Percentiles rank a stretch among this genome's conserved stretches.
Conservation (phyloP, 2,797 vertebrate genomes). For the Coccyzus lansbergi region DNA sequence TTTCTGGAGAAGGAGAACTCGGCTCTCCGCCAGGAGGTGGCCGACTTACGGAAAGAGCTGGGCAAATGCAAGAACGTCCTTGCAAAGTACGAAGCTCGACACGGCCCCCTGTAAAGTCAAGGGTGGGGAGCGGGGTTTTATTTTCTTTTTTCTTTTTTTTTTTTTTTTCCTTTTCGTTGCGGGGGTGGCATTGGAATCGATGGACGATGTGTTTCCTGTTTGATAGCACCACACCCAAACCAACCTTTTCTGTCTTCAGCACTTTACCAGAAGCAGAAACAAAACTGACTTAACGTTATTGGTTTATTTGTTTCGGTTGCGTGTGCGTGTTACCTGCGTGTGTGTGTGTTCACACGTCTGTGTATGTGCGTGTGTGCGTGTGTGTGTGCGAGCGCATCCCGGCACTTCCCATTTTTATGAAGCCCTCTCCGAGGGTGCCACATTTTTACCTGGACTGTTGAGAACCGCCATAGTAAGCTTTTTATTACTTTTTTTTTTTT, state of each 20-base stretch:
- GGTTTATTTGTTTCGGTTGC: neutral
- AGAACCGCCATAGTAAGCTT: conserved; percentile 64
- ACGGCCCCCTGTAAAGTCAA: conserved; percentile 86
- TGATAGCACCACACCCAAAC: conserved; percentile 77
- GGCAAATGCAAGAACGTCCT: conserved; percentile 94
- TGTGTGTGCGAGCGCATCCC: conserved; percentile 20
- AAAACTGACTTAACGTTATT: conserved; percentile 55
- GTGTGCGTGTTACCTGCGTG: neutral
- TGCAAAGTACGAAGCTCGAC: conserved; percentile 92
- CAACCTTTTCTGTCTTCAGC: conserved; percentile 81
- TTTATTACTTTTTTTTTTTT: conserved; percentile 16
- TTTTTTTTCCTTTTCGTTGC: neutral
- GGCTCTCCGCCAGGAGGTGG: conserved; percentile 91
- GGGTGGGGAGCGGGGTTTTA: neutral
- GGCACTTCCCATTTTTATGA: conserved; percentile 70
- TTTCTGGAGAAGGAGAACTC: conserved; percentile 98
- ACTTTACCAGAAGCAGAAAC: conserved; percentile 82
- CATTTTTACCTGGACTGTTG: conserved; percentile 79
- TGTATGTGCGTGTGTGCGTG: neutral
- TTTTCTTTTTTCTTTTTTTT: neutral
- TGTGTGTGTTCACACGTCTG: neutral
- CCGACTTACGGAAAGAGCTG: conserved; percentile 93
- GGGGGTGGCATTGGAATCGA: conserved; percentile 74
- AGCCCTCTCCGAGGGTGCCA: conserved; percentile 74
- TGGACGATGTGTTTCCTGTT: conserved; percentile 83